Conservation (phyloP, 2,113 vertebrate genomes). For the Chloropsis cyanopogon region DNA sequence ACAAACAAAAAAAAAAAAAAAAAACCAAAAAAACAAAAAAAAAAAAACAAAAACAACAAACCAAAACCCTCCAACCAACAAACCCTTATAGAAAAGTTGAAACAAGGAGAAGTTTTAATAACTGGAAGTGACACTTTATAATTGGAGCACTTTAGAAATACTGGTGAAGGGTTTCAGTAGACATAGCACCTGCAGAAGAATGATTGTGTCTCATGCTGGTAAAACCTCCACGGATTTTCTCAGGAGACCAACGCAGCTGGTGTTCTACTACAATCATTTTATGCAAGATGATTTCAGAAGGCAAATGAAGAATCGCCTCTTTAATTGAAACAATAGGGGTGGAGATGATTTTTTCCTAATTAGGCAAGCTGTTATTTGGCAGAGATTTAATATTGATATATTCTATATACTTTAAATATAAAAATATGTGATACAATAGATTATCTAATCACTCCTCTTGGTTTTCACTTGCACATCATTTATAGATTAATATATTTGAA, state of each 20-base stretch:
- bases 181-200: not conserved
- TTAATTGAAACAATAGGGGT: not conserved
- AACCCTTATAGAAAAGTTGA: not conserved
- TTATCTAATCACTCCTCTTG: not conserved
- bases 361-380: not conserved
- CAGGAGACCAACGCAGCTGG: not conserved
- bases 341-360: not conserved
- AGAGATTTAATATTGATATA: not conserved
- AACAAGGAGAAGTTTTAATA: not conserved
- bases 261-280: not conserved
- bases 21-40: too few relatives aligned
- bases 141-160: not conserved
- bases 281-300: not conserved
- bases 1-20: too few relatives aligned
- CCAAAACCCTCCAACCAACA: not conserved
- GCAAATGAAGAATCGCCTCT: conserved; percentile 1
- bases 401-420: not conserved
- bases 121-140: not conserved
- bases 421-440: not conserved
- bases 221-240: conserved; percentile 3
- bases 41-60: too few relatives aligned
- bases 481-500: not conserved
- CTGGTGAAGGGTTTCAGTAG: not conserved
- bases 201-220: not conserved
- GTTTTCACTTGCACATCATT: not conserved